Base-by-base conservation (phyloP, 2,888 invertebrate genomes). In the Platerodrilus igneus region DNA sequence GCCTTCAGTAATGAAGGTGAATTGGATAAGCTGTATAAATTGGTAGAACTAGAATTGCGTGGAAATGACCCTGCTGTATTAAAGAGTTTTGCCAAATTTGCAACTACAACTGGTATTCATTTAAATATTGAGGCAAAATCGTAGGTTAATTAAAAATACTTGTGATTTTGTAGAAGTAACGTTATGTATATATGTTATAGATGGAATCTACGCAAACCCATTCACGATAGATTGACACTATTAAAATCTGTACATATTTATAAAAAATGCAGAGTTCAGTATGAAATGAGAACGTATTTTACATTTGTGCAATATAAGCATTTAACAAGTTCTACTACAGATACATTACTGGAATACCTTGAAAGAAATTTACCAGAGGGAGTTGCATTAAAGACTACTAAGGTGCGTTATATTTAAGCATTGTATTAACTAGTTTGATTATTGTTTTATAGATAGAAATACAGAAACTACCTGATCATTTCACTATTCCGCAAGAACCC, bases 341-440 rank as follows among this genome's bases (percentile, higher is more conserved):
- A 91, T 51, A 96, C 97, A 6, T 88, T 89, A 63, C 69, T 99
- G 34, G 99, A 99, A 71, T 99, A 99, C 64, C 80, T 96, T 41
- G 84, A 99, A 67, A 75, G 97, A 56, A 97, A 97, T 73, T 74
- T 99, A 36, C 99, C 99, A 0, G 99, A 99, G 75, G 97, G 97
- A 21, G 88, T 97, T 48, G 90, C 91, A 3, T 77, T 99, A 66
- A 93, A 93, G 74, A 83, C 86, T 1, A 87, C 88, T 2, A 89
- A 83, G 73, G 79, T 87, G 26, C 15, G 18, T 5, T 18, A 18
- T 19, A 20, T 10, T 14, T 38, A 28, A 16, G 30, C 10, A 37
- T 16, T 20, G n/a, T 13, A 32, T 37, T 20, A 21, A 21, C 2
- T 14, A 16, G n/a, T 16, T 16, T 34, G 20, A 10, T 18, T 38